Evolutionary conservation across 2,888 invertebrate genomes (phyloP), one percentile per base, ranked within the genome.

Genomic region (Disparrhopalites patrizii): DNA sequence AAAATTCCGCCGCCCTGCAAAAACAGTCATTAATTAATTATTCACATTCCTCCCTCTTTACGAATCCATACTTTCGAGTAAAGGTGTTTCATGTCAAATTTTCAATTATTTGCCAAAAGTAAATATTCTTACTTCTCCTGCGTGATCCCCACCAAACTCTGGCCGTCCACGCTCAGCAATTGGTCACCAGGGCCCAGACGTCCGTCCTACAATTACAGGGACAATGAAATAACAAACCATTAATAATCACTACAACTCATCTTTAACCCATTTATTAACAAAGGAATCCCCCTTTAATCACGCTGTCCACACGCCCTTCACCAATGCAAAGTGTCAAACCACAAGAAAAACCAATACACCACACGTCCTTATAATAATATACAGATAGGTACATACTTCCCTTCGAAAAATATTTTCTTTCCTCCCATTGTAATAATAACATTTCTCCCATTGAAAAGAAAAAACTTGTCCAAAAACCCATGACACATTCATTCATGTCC

Each of bases 181-280:
- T 99, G 99, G 83, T 99, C 99, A 15, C 99, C 99, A 70, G 96
- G 94, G 76, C 93, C 91, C 66, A 99, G 82, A 57, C 97, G 85
- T 0, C 97, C 96, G 82, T 99, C 97, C 85, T 86, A n/a, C n/a
- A n/a, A n/a, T n/a, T n/a, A n/a, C n/a, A n/a, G n/a, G n/a, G n/a
- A n/a, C n/a, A n/a, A n/a, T n/a, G 77, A 8, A 78, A 77, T 52
- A 66, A 70, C 28, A 25, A 47, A 50, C 31, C 10, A 55, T 8
- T 18, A 31, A 62, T 54, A 40, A 2, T 18, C n/a, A 20, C 43
- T 28, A 13, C 30, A 23, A 62, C 51, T 58, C 57, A 60, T 55
- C 62, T 55, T 54, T 15, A 56, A 38, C 66, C 30, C 3, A 50
- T 18, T n/a, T n/a, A 20, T 18, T 13, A 10, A 18, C 62, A 8